A percentile compares a stretch with the other conserved stretches of the same genome.
Evolutionary conservation across 1,140 invertebrate species (phyloP).

Genomic region (Meloidogyne floridensis): DNA sequence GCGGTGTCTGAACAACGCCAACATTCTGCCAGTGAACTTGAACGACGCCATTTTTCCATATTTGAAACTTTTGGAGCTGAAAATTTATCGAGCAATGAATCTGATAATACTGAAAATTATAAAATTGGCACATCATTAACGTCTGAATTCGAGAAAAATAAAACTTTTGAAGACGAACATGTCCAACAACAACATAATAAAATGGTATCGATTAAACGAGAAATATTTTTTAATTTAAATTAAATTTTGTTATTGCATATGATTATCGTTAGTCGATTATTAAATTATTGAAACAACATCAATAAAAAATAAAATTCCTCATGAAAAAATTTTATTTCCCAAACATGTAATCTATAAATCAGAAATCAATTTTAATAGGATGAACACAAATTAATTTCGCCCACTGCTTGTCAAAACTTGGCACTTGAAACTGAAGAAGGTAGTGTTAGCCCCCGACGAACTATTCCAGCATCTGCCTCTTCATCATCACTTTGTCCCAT

Average conservation of each 20-base stretch:
- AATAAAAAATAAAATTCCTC: too few species aligned
- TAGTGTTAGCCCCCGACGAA: not conserved
- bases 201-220: not conserved
- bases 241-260: too few species aligned
- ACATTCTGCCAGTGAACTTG: not conserved
- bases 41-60: not conserved
- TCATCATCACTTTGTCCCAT: not conserved
- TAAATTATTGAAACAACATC: too few species aligned
- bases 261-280: too few species aligned
- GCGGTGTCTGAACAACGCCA: constrained; percentile 16
- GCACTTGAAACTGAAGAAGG: not conserved
- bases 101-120: not conserved
- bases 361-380: too few species aligned
- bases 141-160: not conserved
- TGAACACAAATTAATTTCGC: not conserved
- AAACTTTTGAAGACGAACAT: not conserved
- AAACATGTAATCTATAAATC: too few species aligned
- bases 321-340: too few species aligned
- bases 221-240: too few species aligned
- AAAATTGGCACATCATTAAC: not conserved
- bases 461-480: constrained; percentile 3
- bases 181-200: not conserved
- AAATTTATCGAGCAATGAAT: constrained; percentile 1
- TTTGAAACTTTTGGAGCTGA: constrained; percentile 2
- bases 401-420: not conserved